Percentiles rank a stretch among this genome's conserved stretches.
Evolutionary conservation across 2,888 invertebrate genomes (phyloP).

Genomic region (Cecidostiba fungosa): DNA sequence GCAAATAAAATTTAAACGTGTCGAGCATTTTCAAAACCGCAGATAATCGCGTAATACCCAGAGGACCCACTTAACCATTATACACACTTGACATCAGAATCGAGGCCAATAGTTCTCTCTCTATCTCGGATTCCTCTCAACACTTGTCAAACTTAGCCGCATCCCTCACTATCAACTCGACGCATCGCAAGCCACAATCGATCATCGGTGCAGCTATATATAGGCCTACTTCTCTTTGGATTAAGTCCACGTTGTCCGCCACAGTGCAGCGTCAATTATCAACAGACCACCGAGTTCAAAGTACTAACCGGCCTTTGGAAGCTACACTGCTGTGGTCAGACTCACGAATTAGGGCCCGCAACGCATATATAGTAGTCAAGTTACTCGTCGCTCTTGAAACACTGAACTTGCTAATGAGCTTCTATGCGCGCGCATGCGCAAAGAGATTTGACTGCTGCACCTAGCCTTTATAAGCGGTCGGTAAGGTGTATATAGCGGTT

Average conservation of each 20-base stretch:
- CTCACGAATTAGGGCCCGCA: conserved; percentile 15
- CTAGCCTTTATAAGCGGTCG: conserved; percentile 11
- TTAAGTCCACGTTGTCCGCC: background rate
- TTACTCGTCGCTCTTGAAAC: conserved; percentile 15
- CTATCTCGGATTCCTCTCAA: background rate
- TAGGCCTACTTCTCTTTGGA: background rate
- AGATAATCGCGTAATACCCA: too few relatives aligned
- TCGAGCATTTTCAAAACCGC: too few relatives aligned
- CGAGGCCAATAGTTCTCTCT: conserved; percentile 13
- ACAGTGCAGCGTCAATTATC: background rate
- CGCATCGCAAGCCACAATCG: background rate
- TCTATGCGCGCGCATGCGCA: conserved; percentile 4
- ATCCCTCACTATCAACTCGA: background rate
- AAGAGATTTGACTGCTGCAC: background rate
- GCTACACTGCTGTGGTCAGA: background rate
- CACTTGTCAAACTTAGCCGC: conserved; percentile 8
- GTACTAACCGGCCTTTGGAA: background rate
- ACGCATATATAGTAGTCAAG: background rate
- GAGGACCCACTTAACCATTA: background rate
- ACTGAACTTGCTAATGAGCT: conserved; percentile 31
- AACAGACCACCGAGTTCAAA: conserved; percentile 9
- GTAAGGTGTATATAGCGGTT: too few relatives aligned
- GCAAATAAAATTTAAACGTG: too few relatives aligned
- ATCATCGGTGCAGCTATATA: background rate
- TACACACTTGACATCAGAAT: background rate